Evolutionary conservation across 2,888 invertebrate species (phyloP), one percentile per base, ranked within the genome.

Genomic region (Deilephila elpenor): DNA sequence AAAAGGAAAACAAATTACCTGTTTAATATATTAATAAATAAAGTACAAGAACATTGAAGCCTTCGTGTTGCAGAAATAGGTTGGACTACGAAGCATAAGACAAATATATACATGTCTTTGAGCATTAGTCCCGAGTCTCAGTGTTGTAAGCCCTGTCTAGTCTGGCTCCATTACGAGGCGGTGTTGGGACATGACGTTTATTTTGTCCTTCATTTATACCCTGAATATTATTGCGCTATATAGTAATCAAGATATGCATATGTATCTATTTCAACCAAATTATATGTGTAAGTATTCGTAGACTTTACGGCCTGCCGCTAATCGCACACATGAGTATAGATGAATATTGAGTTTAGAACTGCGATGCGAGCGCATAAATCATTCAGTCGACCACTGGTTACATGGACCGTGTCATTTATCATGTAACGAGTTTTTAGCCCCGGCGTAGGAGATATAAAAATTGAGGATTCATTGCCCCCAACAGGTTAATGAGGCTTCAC

Each of bases 51-150:
- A 56, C 56, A 56, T 56, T 51, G 17, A 19, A 67, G 44, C 44
- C 44, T 67, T 25, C 37, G 17, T 51, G 67, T 67, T n/a, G 17
- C 56, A 67, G 51, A 25, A 51, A 67, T 20, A 67, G 25, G 44
- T 37, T 64, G 37, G 44, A 67, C 17, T 67, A 51, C 44, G 20
- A 67, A 51, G 25, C 67, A 25, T 51, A 44, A 51, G 51, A 44
- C 51, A 67, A 37, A 51, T 51, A 56, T 56, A n/a, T 25, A 20
- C 25, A 25, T 25, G 67, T 67, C 51, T 64, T 64, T 67, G 67
- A 67, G 51, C 44, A 67, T 67, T 67, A 44, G 67, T 67, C 67
- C 44, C 67, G 67, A 67, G 67, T 51, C 67, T 51, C 25, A 67
- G 51, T 67, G 64, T 64, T 44, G 37, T 64, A 64, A 44, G 37